Percentiles rank a stretch among this genome's conserved stretches.
Evolutionary conservation across 2,888 invertebrate species (phyloP).

Genomic region (Ctenicera cuprea): DNA sequence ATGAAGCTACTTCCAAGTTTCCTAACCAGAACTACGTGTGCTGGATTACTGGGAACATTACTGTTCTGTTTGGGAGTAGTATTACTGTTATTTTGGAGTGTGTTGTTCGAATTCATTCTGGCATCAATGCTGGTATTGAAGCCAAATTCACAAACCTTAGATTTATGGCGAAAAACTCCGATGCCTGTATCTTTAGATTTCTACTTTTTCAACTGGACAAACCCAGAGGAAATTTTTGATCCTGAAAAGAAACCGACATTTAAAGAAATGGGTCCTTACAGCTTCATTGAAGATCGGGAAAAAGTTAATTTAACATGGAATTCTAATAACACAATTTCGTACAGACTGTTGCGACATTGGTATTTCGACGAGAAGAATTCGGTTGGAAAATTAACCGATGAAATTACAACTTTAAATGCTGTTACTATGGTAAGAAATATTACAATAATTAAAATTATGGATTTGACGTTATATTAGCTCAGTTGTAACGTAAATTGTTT

Average conservation of each 20-base stretch:
- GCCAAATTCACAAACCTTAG: conserved; percentile 68
- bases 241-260: conserved; percentile 75
- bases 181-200: conserved; percentile 80
- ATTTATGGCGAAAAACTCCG: conserved; percentile 82
- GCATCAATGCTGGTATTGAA: conserved; percentile 43
- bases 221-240: conserved; percentile 79
- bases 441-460: too few relatives aligned
- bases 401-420: conserved; percentile 84
- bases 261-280: conserved; percentile 78
- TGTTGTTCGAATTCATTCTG: conserved; percentile 43
- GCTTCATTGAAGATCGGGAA: conserved; percentile 80
- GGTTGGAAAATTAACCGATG: conserved; percentile 81
- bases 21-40: conserved; percentile 21
- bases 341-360: conserved; percentile 81
- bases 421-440: conserved; percentile 82
- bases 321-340: conserved; percentile 84
- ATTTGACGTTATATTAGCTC: too few relatives aligned
- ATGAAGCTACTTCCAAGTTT: conserved; percentile 30
- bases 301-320: conserved; percentile 86
- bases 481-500: too few relatives aligned
- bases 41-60: conserved; percentile 35
- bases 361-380: conserved; percentile 81
- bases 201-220: conserved; percentile 88
- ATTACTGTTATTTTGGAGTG: conserved; percentile 54
- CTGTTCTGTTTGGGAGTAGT: conserved; percentile 51